These are phyloP conservation scores for Teleogryllus oceanicus DNA, from an alignment of 2,888 invertebrate genomes.

Conservation along the genomic window DNA sequence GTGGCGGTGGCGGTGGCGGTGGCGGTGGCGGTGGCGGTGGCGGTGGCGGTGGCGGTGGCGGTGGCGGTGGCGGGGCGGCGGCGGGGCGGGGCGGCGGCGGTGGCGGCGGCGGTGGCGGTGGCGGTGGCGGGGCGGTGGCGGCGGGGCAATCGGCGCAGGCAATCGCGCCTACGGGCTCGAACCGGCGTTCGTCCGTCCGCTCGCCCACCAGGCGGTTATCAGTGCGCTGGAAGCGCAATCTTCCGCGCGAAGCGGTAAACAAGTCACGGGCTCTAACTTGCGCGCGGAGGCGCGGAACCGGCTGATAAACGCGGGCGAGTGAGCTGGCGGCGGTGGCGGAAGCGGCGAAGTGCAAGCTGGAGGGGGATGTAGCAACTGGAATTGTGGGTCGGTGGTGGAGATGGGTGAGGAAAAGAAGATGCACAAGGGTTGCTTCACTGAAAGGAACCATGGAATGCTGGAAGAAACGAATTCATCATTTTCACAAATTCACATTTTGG, in stretches of 20 bases:
- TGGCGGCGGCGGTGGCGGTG: too few species aligned
- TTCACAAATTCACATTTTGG: too few species aligned
- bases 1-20: neutral
- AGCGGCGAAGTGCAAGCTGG: neutral
- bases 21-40: neutral
- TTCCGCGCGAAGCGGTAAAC: neutral
- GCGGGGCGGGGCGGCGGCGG: neutral
- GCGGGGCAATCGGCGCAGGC: neutral
- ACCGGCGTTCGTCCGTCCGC: neutral
- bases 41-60: neutral
- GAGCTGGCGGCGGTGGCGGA: neutral
- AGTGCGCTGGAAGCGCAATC: conserved; percentile 7
- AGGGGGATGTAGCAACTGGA: too few species aligned
- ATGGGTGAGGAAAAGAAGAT: too few species aligned
- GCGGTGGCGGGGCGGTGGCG: neutral
- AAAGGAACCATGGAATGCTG: too few species aligned
- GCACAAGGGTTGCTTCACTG: too few species aligned
- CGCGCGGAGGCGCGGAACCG: conserved; percentile 6
- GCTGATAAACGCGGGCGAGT: conserved; percentile 1
- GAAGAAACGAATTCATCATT: too few species aligned
- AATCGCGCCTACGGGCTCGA: too few species aligned
- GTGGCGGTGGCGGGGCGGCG: neutral
- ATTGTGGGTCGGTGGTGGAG: too few species aligned
- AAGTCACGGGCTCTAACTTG: neutral
- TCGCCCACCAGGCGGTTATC: neutral